A percentile compares a stretch with the other conserved stretches of the same genome.
Conservation (phyloP, 2,797 vertebrate genomes). For the Lophius americanus region DNA sequence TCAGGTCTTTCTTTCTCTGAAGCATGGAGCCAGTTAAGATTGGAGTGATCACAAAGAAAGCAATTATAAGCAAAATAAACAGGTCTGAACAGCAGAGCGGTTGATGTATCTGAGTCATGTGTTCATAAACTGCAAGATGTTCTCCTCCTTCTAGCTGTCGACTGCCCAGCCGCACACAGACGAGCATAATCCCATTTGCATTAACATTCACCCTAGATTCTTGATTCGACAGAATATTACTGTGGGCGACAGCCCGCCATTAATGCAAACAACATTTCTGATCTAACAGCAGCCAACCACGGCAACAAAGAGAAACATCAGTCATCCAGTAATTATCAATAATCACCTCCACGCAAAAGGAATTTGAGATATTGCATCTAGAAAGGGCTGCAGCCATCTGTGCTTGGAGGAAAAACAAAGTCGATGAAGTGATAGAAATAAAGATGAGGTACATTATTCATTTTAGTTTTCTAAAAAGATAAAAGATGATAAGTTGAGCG, state of each 20-base stretch:
- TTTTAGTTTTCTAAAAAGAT: no score
- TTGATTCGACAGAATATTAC: conserved; percentile 39
- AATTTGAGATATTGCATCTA: conserved; percentile 31
- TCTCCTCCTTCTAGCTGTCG: conserved; percentile 27
- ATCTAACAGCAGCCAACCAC: conserved; percentile 58
- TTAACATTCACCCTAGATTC: conserved; percentile 37
- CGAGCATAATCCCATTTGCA: conserved; percentile 15
- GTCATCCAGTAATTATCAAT: conserved; percentile 65
- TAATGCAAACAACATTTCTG: conserved; percentile 49
- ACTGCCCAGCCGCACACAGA: conserved; percentile 6
- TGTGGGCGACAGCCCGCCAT: conserved; percentile 35
- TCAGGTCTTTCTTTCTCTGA: conserved; percentile 33
- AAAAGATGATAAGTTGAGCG: no score
- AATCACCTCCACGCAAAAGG: conserved; percentile 41
- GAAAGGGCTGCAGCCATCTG: conserved; percentile 15
- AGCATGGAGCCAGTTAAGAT: conserved; percentile 23
- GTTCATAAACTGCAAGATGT: conserved; percentile 56
- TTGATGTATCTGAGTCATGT: conserved; percentile 51
- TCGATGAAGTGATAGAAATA: conserved; percentile 18
- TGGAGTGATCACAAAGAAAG: conserved; percentile 22
- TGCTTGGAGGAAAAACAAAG: conserved; percentile 9
- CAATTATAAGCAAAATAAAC: conserved; percentile 45
- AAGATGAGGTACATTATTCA: background rate
- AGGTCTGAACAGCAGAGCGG: conserved; percentile 45
- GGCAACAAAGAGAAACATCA: conserved; percentile 56